Evolutionary conservation across 1,140 invertebrate genomes (phyloP).

Genomic region (Capitella teleta): DNA sequence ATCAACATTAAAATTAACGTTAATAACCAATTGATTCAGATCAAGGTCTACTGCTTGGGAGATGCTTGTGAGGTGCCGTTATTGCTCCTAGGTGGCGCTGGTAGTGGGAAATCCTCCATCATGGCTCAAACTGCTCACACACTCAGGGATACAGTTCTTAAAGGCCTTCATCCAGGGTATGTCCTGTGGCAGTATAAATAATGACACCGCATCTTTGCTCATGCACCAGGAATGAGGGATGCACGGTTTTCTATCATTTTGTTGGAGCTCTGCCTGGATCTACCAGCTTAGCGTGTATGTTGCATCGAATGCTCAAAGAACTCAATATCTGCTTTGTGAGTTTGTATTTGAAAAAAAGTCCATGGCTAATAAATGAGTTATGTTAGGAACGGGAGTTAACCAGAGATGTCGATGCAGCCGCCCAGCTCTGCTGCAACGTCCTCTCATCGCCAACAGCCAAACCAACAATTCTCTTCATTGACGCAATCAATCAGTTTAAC

Average conservation of each 20-base stretch:
- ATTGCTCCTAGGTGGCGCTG: constrained; percentile 10
- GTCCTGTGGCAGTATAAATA: neutral
- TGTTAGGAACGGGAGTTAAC: neutral
- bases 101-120: constrained; percentile 12
- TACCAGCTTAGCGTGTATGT: constrained; percentile 4
- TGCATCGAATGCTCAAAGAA: constrained; percentile 6
- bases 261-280: constrained; percentile 12
- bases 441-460: neutral
- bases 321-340: constrained; percentile 3
- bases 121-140: constrained; percentile 14
- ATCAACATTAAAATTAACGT: no score
- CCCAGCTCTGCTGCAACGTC: neutral
- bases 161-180: constrained; percentile 21
- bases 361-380: constrained; percentile 9
- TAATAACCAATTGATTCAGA: no score
- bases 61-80: constrained; percentile 29
- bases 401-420: neutral
- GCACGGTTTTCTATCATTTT: constrained; percentile 17
- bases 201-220: neutral
- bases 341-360: neutral
- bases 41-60: constrained; percentile 29
- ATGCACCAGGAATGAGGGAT: constrained; percentile 9
- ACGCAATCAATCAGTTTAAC: neutral
- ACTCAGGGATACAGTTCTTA: constrained; percentile 17
- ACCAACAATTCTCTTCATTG: neutral